phyloP scores from a whole-genome alignment of 2,888 invertebrate genomes.

The Oscheius myriophilus region DNA sequence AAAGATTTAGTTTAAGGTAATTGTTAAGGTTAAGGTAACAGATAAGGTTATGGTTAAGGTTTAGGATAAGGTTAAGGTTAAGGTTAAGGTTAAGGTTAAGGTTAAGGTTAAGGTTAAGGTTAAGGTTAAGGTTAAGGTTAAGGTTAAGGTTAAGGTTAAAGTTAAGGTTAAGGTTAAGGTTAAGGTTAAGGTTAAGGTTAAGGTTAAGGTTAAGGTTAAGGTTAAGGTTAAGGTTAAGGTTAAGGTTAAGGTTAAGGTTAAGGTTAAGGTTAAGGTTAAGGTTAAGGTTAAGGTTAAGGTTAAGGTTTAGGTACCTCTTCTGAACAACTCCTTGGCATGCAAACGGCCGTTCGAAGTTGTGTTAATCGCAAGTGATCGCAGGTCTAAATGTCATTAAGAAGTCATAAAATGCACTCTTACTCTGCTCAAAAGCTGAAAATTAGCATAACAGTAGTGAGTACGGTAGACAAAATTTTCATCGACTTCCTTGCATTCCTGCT shows the following conservation, averaged over 20 bases:
- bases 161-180: constrained; percentile 13
- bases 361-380: neutral
- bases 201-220: constrained; percentile 25
- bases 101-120: constrained; percentile 17
- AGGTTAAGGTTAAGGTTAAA: neutral
- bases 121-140: neutral
- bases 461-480: constrained; percentile 31
- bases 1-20: no score
- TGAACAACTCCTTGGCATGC: constrained; percentile 35
- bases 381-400: no score
- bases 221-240: neutral
- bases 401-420: no score
- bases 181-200: no score
- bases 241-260: constrained; percentile 9
- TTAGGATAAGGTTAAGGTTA: constrained; percentile 23
- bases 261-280: neutral
- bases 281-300: neutral
- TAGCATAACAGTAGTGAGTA: constrained; percentile 36
- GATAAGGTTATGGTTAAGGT: neutral
- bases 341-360: constrained; percentile 32
- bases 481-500: constrained; percentile 34
- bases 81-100: no score
- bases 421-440: constrained; percentile 4
- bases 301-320: constrained; percentile 23
- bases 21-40: no score